Evolutionary conservation across 2,888 invertebrate genomes (phyloP).

Genomic region (Aspidapion aeneum): DNA sequence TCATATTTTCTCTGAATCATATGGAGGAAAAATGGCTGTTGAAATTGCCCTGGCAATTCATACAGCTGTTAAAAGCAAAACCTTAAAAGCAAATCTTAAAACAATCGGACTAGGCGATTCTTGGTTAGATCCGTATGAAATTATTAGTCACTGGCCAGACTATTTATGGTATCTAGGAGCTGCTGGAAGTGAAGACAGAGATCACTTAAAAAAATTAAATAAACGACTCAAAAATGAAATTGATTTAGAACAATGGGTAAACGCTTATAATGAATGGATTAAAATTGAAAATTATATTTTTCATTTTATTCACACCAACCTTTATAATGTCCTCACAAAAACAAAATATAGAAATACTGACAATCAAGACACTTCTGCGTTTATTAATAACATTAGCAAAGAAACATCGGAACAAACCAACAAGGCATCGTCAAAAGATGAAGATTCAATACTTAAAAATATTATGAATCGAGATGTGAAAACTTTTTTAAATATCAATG

Average conservation of each 20-base stretch:
- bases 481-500: constrained; percentile 58
- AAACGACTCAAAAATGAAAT: background rate
- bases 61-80: no score
- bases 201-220: background rate
- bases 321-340: background rate
- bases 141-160: background rate
- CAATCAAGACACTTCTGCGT: no score
- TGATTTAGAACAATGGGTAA: background rate
- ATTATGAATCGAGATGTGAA: constrained; percentile 51
- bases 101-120: background rate
- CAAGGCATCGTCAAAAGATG: no score
- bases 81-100: constrained; percentile 17
- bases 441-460: background rate
- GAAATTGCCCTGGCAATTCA: no score
- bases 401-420: no score
- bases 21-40: no score
- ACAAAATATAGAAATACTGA: background rate
- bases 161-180: background rate
- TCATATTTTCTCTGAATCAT: no score
- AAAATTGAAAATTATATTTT: background rate
- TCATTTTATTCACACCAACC: background rate
- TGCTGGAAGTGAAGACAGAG: background rate
- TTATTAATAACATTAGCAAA: no score
- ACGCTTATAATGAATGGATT: background rate
- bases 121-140: background rate